Base-by-base conservation (phyloP, 2,888 invertebrate genomes). In the Mythimna pallens region DNA sequence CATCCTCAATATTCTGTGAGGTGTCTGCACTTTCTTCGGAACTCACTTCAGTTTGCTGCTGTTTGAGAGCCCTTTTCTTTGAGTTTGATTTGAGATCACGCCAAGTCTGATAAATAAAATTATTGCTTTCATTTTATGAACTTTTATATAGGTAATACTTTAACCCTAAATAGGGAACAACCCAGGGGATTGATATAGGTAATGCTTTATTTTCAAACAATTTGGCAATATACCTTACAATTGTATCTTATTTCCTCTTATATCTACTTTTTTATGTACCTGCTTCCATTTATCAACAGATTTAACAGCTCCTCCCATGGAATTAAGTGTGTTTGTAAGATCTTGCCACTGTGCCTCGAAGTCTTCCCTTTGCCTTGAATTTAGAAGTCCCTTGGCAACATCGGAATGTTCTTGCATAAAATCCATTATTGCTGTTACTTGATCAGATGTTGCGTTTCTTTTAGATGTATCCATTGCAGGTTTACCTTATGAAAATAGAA, bases 201-300 rank as follows among this genome's bases (percentile, higher is more conserved):
- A 30, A 30, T 30, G 30, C 30, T 30, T 30, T 30, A 30, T 25
- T 47, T n/a, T 3, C 47, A 43, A 43, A 25, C 10, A 58, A 25
- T 73, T 61, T 40, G n/a, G n/a, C 3, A 2, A 22, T 22, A 47
- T 17, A 47, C 40, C 36, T 22, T 22, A 62, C 34, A 20, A 55
- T 14, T 57, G 10, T 30, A 40, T 58, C 3, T 50, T 43, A 22
- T 30, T 25, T 9, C 8, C 7, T 36, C 25, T 20, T 65, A 47
- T 20, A 34, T 30, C 30, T 30, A 30, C 8, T 40, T 47, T 20
- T 47, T 34, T 22, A 54, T 20, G 4, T 74, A 89, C 89, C 88
- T 89, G 88, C 73, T 89, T 89, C 89, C 89, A 89, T 77, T 88
- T 89, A n/a, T 89, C 89, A 50, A 83, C 58, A 36, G 89, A 87